Evolutionary conservation across 1,140 invertebrate species (phyloP).

Genomic region (Campoletis sonorensis): DNA sequence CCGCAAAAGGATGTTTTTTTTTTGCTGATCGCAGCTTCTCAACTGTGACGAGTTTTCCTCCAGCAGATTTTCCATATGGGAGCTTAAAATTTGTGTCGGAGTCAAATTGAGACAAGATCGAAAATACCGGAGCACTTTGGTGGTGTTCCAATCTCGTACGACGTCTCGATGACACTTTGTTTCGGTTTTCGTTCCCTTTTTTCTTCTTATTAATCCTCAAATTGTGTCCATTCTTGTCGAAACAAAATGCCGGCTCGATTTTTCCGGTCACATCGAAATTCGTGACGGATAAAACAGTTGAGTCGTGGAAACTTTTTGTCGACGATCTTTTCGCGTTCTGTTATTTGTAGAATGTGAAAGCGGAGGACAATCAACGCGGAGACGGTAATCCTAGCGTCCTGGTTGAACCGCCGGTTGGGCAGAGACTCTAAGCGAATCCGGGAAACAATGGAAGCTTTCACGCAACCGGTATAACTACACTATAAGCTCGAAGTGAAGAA

Average conservation of each 20-base stretch:
- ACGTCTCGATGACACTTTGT: too few species aligned
- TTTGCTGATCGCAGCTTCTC: background rate
- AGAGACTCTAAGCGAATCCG: constrained; percentile 45
- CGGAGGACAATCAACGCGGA: constrained; percentile 15
- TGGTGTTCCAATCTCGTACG: too few species aligned
- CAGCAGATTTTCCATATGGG: background rate
- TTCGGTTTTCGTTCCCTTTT: too few species aligned
- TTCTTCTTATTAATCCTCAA: background rate
- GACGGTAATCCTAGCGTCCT: constrained; percentile 13
- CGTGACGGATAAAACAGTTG: background rate
- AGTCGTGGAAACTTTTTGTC: background rate
- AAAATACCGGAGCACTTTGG: background rate
- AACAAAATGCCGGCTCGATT: background rate
- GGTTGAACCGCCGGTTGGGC: background rate
- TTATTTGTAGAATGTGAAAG: constrained; percentile 1
- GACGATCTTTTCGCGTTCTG: background rate
- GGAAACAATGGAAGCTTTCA: constrained; percentile 48
- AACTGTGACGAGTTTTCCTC: background rate
- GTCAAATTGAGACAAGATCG: background rate
- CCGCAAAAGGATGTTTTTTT: background rate
- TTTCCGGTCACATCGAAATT: constrained; percentile 23
- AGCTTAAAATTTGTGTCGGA: background rate
- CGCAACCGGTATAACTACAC: constrained; percentile 34
- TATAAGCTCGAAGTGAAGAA: constrained; percentile 33
- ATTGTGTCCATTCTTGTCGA: background rate